Conservation (phyloP, 2,888 invertebrate genomes). For the Anticlea derivata region DNA sequence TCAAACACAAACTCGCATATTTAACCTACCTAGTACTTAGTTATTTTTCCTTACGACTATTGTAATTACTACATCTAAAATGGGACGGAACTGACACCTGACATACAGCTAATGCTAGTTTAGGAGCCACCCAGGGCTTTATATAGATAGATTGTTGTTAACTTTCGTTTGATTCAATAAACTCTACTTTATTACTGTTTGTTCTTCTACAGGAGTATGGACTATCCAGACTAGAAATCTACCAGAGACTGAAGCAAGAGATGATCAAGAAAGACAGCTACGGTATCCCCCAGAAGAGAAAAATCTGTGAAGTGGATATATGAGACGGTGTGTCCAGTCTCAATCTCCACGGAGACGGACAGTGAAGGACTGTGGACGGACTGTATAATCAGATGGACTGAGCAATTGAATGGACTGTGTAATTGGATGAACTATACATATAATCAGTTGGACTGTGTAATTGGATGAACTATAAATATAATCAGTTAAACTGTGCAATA, state of each 20-base stretch:
- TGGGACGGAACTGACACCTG: too few species aligned
- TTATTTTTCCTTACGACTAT: too few species aligned
- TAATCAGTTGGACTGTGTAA: background rate
- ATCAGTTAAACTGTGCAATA: too few species aligned
- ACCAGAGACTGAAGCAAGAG: conserved; percentile 85
- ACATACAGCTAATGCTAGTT: too few species aligned
- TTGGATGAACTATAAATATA: background rate
- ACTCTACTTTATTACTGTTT: background rate
- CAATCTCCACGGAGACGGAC: conserved; percentile 2
- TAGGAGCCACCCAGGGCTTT: too few species aligned
- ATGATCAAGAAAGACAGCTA: conserved; percentile 71
- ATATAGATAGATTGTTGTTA: too few species aligned
- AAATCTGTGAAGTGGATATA: conserved; percentile 80
- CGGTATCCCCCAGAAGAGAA: conserved; percentile 70
- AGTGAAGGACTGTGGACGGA: background rate
- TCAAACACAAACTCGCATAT: too few species aligned
- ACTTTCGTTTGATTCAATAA: too few species aligned
- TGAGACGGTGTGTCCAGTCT: conserved; percentile 52
- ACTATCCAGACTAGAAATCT: conserved; percentile 84
- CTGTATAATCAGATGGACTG: background rate
- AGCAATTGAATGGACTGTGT: background rate
- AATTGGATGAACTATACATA: background rate
- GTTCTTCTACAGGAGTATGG: conserved; percentile 85
- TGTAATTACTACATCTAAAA: too few species aligned
- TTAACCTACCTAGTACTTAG: too few species aligned